Conservation (phyloP, 2,113 vertebrate species). For the Sakesphorus luctuosus region DNA sequence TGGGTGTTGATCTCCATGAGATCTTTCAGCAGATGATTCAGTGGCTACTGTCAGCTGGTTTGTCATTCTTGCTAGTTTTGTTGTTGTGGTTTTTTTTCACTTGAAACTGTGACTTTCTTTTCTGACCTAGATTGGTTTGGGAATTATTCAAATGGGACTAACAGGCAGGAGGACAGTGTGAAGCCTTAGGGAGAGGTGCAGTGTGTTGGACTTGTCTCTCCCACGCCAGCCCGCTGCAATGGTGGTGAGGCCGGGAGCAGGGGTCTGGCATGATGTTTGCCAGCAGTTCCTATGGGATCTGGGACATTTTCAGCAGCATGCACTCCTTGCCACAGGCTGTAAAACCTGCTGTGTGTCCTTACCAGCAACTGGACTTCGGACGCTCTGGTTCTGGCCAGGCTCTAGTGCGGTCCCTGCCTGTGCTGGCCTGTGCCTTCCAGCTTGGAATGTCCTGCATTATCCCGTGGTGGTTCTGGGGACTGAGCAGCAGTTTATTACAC, state of each 20-base stretch:
- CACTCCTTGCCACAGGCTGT: rapidly evolving
- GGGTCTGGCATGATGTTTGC: background rate
- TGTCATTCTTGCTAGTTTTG: background rate
- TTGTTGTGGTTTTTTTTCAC: background rate
- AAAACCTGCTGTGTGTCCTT: rapidly evolving
- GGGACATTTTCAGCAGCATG: background rate
- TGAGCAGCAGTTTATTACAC: rapidly evolving
- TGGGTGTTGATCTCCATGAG: conserved; percentile 58
- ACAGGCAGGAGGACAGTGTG: background rate
- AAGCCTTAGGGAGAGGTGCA: background rate
- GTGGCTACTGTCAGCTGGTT: conserved; percentile 17
- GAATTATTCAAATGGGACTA: background rate
- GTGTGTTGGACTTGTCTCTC: background rate
- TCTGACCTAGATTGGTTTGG: background rate
- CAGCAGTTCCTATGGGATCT: rapidly evolving
- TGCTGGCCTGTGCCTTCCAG: rapidly evolving
- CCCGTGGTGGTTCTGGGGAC: rapidly evolving
- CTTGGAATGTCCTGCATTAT: rapidly evolving
- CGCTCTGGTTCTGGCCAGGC: background rate
- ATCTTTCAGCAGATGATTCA: conserved; percentile 39
- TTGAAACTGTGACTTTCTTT: background rate
- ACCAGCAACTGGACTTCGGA: rapidly evolving
- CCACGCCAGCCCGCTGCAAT: rapidly evolving
- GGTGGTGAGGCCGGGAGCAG: rapidly evolving
- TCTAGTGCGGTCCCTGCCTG: rapidly evolving